Evolutionary conservation across 2,888 invertebrate genomes (phyloP).

Genomic region (Branchipolynoe longqiensis): DNA sequence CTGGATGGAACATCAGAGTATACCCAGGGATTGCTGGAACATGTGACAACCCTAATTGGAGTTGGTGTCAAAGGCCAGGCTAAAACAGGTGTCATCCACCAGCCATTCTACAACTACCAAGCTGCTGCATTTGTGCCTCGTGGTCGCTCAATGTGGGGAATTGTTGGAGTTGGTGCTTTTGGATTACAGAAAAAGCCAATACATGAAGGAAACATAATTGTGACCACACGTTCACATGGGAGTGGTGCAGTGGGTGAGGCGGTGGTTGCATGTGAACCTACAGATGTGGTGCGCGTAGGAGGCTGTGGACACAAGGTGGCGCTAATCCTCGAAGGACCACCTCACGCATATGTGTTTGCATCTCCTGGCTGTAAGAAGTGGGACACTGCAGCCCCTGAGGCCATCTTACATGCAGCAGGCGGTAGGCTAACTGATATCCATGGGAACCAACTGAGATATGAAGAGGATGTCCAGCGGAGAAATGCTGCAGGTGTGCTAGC

Average conservation of each 20-base stretch:
- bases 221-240: slow-evolving; percentile 97
- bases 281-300: slow-evolving; percentile 91
- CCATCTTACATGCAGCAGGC: slow-evolving; percentile 91
- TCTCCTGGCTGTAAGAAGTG: slow-evolving; percentile 97
- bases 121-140: slow-evolving; percentile 79
- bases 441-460: slow-evolving; percentile 83
- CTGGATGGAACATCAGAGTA: slow-evolving; percentile 99
- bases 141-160: slow-evolving; percentile 97
- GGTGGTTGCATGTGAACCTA: slow-evolving; percentile 91
- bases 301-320: slow-evolving; percentile 97
- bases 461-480: slow-evolving; percentile 85
- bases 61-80: slow-evolving; percentile 93
- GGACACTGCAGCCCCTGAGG: slow-evolving; percentile 99
- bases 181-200: slow-evolving; percentile 68
- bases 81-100: slow-evolving; percentile 98
- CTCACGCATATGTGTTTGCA: slow-evolving; percentile 97
- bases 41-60: slow-evolving; percentile 98
- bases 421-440: slow-evolving; percentile 93
- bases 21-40: slow-evolving; percentile 95
- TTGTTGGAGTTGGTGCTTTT: slow-evolving; percentile 86
- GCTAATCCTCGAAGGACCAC: slow-evolving; percentile 94
- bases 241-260: slow-evolving; percentile 91
- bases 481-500: slow-evolving; percentile 95
- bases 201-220: slow-evolving; percentile 87
- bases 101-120: slow-evolving; percentile 91